Evolutionary conservation across 2,888 invertebrate genomes (phyloP).

Genomic region (Catotricha subobsoleta): DNA sequence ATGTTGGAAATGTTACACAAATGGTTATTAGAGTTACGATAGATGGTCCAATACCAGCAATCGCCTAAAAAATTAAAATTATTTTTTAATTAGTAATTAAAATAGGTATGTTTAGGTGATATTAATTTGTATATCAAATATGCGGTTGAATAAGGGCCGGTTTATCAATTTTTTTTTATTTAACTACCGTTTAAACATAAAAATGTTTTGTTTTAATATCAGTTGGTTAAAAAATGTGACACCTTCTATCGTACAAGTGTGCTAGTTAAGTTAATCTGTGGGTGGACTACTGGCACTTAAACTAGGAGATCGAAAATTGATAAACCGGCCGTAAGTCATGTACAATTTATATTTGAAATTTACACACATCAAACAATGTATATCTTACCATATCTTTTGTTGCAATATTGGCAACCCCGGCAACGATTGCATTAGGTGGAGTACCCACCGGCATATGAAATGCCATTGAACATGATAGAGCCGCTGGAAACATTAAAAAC

Average conservation of each 20-base stretch:
- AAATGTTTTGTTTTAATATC: too few species aligned
- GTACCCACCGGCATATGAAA: conserved; percentile 91
- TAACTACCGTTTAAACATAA: too few species aligned
- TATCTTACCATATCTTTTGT: conserved; percentile 59
- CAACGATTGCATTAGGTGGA: conserved; percentile 87
- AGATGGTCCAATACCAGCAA: conserved; percentile 63
- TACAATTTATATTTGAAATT: too few species aligned
- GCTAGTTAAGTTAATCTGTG: too few species aligned
- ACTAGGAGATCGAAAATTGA: too few species aligned
- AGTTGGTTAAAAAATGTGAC: too few species aligned
- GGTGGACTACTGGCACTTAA: too few species aligned
- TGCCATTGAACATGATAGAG: conserved; percentile 77
- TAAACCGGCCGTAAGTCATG: too few species aligned
- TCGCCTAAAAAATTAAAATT: conserved; percentile 32
- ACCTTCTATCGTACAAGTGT: too few species aligned
- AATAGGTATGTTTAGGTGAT: neutral
- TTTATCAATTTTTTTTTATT: too few species aligned
- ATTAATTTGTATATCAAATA: neutral
- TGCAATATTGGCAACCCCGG: conserved; percentile 62
- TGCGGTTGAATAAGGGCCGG: too few species aligned
- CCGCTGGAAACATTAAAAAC: conserved; percentile 76
- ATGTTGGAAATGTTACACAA: conserved; percentile 53
- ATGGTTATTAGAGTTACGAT: conserved; percentile 53
- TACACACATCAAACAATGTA: too few species aligned
- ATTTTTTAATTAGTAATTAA: conserved; percentile 1